phyloP scores from a whole-genome alignment of 1,140 invertebrate genomes.

The Dendrolimus kikuchii region DNA sequence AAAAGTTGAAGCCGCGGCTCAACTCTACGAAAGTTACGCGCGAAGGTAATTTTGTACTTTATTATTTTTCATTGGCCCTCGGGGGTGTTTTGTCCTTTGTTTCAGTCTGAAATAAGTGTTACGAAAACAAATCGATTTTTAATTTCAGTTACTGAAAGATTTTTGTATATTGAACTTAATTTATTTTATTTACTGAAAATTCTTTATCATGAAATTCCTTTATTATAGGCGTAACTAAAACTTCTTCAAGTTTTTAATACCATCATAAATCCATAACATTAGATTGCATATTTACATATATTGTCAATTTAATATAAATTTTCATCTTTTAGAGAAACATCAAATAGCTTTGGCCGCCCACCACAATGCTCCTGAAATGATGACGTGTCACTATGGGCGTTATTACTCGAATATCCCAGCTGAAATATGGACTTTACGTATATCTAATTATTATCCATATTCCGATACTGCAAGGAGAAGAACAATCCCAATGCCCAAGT shows the following conservation, averaged over 20 bases:
- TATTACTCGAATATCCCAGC: constrained; percentile 40
- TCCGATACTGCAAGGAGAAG: constrained; percentile 66
- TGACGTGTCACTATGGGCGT: constrained; percentile 58
- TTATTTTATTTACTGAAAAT: no score
- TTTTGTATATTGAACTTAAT: no score
- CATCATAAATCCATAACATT: no score
- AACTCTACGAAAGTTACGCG: constrained; percentile 26
- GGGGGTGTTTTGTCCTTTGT: constrained; percentile 14
- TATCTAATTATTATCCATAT: constrained; percentile 58
- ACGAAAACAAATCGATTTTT: constrained; percentile 28
- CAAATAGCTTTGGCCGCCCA: constrained; percentile 16
- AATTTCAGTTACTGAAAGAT: constrained; percentile 8
- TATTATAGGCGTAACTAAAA: constrained; percentile 8
- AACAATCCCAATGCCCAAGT: constrained; percentile 77
- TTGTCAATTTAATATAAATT: no score
- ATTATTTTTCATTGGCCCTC: constrained; percentile 29
- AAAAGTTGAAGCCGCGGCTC: constrained; percentile 14
- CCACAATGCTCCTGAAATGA: constrained; percentile 61
- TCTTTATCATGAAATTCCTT: no score
- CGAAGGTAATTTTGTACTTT: constrained; percentile 33
- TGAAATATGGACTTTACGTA: constrained; percentile 54
- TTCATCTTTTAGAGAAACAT: constrained; percentile 5
- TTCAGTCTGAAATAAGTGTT: constrained; percentile 25
- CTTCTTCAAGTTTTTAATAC: no score
- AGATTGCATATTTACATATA: no score